Evolutionary conservation across 1,140 invertebrate species (phyloP).

Genomic region (Penaeus indicus): DNA sequence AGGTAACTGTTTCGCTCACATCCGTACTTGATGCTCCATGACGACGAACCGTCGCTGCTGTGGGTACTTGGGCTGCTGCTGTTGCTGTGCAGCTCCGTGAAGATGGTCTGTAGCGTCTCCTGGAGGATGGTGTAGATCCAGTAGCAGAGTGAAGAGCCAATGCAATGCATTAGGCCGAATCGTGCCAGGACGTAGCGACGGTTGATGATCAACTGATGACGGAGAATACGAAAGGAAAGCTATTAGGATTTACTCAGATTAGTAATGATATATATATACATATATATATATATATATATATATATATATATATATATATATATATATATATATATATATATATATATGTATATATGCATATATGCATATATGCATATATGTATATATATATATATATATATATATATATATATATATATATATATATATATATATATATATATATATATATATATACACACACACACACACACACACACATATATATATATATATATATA

Average conservation of each 20-base stretch:
- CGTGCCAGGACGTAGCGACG: slow-evolving; percentile 74
- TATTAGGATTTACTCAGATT: not conserved
- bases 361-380: too few species aligned
- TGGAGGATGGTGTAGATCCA: slow-evolving; percentile 81
- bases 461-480: too few species aligned
- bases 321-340: too few species aligned
- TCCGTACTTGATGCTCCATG: slow-evolving; percentile 42
- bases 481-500: too few species aligned
- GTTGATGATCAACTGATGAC: slow-evolving; percentile 75
- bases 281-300: too few species aligned
- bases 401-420: too few species aligned
- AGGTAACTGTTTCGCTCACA: slow-evolving; percentile 69
- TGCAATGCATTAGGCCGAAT: slow-evolving; percentile 81
- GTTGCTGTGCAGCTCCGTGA: not conserved
- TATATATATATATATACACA: too few species aligned
- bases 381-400: too few species aligned
- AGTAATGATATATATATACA: too few species aligned
- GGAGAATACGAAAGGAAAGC: slow-evolving; percentile 16
- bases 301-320: too few species aligned
- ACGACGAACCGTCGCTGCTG: not conserved
- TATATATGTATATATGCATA: too few species aligned
- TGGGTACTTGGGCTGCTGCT: not conserved
- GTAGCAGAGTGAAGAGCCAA: slow-evolving; percentile 79
- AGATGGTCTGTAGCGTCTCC: slow-evolving; percentile 75
- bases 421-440: too few species aligned